These are phyloP conservation scores for Spisula subtruncata DNA, from an alignment of 2,888 invertebrate genomes.

Conservation along the genomic window DNA sequence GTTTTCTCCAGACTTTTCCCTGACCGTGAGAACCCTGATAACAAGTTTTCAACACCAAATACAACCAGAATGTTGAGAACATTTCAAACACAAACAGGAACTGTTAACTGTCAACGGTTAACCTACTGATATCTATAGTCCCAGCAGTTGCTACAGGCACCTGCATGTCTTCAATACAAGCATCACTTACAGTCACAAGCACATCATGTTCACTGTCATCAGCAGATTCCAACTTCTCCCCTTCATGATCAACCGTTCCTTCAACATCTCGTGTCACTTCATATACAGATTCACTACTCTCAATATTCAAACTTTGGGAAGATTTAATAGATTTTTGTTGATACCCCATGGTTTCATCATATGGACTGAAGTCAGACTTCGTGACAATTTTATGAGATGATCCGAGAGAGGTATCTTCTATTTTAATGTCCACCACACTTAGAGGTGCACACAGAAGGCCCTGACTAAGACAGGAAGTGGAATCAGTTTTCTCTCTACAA, in stretches of 20 bases:
- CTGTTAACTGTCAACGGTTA: conserved; percentile 34
- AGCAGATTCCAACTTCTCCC: neutral
- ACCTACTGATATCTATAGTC: conserved; percentile 56
- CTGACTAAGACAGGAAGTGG: neutral
- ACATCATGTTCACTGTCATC: conserved; percentile 33
- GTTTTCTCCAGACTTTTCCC: no score
- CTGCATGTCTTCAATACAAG: conserved; percentile 60
- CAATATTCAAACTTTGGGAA: neutral
- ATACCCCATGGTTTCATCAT: neutral
- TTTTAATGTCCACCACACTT: neutral
- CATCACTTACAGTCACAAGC: conserved; percentile 56
- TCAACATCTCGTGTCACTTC: neutral
- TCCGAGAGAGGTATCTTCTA: neutral
- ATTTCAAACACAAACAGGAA: conserved; percentile 8
- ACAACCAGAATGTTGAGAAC: neutral
- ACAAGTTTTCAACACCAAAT: neutral
- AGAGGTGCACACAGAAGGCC: neutral
- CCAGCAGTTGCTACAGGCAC: conserved; percentile 48
- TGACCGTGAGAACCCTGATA: no score
- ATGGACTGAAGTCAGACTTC: neutral
- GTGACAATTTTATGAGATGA: neutral
- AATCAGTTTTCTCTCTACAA: conserved; percentile 2
- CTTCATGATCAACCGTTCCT: neutral
- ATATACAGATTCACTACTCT: neutral
- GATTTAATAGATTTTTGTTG: neutral